Conservation (phyloP, 2,888 invertebrate species). For the Drosophila borborema region DNA sequence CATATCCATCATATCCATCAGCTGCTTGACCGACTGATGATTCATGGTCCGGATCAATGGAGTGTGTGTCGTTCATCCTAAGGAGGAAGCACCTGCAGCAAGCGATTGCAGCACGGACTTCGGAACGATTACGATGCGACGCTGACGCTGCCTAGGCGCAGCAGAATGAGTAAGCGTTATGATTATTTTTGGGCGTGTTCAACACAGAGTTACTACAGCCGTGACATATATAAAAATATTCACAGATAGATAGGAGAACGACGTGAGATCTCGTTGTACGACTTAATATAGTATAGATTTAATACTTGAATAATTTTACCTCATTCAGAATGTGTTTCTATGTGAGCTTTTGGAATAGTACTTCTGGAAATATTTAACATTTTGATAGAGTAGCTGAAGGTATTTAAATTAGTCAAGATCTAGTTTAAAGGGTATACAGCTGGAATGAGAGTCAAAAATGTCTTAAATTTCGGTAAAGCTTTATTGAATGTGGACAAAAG, state of each 20-base stretch:
- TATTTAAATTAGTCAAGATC: background rate
- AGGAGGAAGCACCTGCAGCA: conserved; percentile 46
- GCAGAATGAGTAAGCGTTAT: conserved; percentile 36
- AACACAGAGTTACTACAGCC: background rate
- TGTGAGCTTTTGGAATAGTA: background rate
- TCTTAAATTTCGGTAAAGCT: background rate
- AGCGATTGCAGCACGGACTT: conserved; percentile 15
- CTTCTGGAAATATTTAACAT: background rate
- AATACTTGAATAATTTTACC: background rate
- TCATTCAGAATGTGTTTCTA: background rate
- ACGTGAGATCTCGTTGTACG: background rate
- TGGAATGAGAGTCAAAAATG: background rate
- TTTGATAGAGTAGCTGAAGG: background rate
- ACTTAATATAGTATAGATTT: background rate
- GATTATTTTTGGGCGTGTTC: conserved; percentile 4
- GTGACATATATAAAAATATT: background rate
- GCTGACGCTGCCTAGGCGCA: conserved; percentile 3
- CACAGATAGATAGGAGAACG: background rate
- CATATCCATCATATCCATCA: conserved; percentile 12
- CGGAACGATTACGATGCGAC: conserved; percentile 3
- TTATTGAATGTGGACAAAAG: background rate
- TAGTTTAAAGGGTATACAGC: background rate
- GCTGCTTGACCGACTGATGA: conserved; percentile 32
- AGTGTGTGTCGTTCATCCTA: conserved; percentile 37
- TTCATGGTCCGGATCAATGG: conserved; percentile 35